phyloP scores from a whole-genome alignment of 2,113 vertebrate genomes.

The Crypturellus undulatus region DNA sequence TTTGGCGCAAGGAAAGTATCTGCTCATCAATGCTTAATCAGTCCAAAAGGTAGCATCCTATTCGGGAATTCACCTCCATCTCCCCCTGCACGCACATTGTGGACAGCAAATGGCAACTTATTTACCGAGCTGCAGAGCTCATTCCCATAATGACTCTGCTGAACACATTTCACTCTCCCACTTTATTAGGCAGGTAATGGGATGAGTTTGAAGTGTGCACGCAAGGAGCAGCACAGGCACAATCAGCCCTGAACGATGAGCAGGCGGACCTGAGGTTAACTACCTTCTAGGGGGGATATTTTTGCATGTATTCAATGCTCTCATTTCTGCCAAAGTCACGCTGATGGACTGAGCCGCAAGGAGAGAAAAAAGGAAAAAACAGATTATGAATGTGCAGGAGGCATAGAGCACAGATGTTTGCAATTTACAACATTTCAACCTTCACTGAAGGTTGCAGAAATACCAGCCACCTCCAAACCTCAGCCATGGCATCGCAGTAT shows the following conservation, averaged over 20 bases:
- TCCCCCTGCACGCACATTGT: not conserved
- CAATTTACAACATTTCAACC: slow-evolving; percentile 23
- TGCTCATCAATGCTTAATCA: not conserved
- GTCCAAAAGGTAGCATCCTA: not conserved
- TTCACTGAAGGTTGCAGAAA: not conserved
- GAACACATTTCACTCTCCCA: not conserved
- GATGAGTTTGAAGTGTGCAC: not conserved
- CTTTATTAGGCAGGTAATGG: not conserved
- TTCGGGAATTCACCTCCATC: not conserved
- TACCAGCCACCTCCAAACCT: not conserved
- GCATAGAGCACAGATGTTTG: not conserved
- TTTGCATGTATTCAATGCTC: not conserved
- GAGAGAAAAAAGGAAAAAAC: not conserved
- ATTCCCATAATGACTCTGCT: not conserved
- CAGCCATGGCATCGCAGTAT: not conserved
- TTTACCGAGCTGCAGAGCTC: not conserved
- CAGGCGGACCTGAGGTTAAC: not conserved
- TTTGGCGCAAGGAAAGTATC: not conserved
- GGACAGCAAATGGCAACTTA: not conserved
- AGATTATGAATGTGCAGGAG: not conserved
- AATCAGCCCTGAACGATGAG: not conserved
- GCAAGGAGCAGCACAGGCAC: not conserved
- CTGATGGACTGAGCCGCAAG: not conserved
- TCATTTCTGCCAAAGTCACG: slow-evolving; percentile 11
- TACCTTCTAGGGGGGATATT: slow-evolving; percentile 25